Conservation (phyloP, 1,140 invertebrate species). For the Glossosoma conforme region DNA sequence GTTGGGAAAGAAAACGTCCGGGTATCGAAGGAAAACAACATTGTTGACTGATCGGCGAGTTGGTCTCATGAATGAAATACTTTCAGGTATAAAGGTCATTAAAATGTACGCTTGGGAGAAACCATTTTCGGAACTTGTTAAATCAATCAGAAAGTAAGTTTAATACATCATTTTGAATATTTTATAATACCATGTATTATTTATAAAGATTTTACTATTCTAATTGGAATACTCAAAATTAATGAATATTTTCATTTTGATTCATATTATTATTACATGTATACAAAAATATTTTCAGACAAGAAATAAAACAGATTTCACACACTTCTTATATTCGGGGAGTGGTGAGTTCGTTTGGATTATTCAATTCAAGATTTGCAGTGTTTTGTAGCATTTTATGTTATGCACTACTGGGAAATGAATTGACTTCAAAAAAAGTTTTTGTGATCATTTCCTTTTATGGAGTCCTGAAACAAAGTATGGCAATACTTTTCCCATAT, state of each 20-base stretch:
- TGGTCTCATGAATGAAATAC: constrained; percentile 63
- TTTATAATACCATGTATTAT: background rate
- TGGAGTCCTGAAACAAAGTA: constrained; percentile 12
- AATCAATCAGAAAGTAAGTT: constrained; percentile 41
- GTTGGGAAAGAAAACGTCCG: constrained; percentile 29
- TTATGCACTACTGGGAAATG: constrained; percentile 23
- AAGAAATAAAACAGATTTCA: constrained; percentile 25
- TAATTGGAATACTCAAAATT: too few species aligned
- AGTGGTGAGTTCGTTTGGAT: constrained; percentile 15
- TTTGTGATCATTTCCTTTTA: constrained; percentile 23
- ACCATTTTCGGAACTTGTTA: constrained; percentile 46
- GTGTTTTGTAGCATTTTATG: constrained; percentile 19
- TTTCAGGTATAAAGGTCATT: constrained; percentile 46
- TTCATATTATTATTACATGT: too few species aligned
- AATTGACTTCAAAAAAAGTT: constrained; percentile 20
- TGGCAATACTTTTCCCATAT: constrained; percentile 20
- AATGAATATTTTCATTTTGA: too few species aligned
- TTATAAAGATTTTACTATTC: too few species aligned
- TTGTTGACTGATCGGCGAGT: constrained; percentile 61
- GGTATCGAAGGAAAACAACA: constrained; percentile 44
- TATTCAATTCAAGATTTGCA: constrained; percentile 17
- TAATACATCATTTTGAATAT: too few species aligned
- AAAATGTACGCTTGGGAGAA: constrained; percentile 63
- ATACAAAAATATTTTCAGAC: too few species aligned
- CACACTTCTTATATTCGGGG: constrained; percentile 12